A percentile compares a stretch with the other conserved stretches of the same genome.
These are phyloP conservation scores for Zosterops pallidus DNA, from an alignment of 2,113 vertebrate genomes.

Conservation along the genomic window DNA sequence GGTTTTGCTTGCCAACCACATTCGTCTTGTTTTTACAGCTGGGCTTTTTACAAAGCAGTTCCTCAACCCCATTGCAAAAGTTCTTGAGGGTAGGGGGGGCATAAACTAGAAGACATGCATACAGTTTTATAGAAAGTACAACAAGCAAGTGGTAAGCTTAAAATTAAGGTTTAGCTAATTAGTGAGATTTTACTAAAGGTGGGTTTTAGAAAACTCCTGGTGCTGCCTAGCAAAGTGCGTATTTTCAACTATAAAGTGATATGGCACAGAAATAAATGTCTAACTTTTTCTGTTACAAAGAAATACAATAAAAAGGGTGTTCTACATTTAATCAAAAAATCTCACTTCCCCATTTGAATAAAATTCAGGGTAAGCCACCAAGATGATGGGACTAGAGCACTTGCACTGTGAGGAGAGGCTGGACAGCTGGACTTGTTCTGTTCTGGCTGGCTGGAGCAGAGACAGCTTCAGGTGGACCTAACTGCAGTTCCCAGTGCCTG, in stretches of 20 bases:
- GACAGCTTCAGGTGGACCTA: rapidly evolving
- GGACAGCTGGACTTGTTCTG: not conserved
- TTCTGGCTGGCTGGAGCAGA: not conserved
- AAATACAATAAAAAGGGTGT: not conserved
- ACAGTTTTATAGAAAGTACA: slow-evolving; percentile 1
- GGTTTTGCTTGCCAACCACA: not conserved
- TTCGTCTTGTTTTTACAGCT: slow-evolving; percentile 45
- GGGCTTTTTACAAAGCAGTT: not conserved
- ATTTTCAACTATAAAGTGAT: not conserved
- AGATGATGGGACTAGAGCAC: not conserved
- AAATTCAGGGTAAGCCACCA: not conserved
- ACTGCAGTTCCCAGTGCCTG: not conserved
- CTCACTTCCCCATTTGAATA: not conserved
- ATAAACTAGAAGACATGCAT: not conserved
- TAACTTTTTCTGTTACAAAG: not conserved
- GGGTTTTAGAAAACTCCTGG: not conserved
- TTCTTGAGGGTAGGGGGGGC: not conserved
- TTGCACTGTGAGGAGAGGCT: too few relatives aligned
- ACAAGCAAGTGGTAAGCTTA: not conserved
- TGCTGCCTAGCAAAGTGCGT: not conserved
- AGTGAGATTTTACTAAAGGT: not conserved
- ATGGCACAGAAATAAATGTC: not conserved
- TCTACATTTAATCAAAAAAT: not conserved
- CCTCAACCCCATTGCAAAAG: not conserved
- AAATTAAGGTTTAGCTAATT: not conserved